These are phyloP conservation scores for Pogonomyrmex barbatus DNA, from an alignment of 1,140 invertebrate species.

Conservation along the genomic window DNA sequence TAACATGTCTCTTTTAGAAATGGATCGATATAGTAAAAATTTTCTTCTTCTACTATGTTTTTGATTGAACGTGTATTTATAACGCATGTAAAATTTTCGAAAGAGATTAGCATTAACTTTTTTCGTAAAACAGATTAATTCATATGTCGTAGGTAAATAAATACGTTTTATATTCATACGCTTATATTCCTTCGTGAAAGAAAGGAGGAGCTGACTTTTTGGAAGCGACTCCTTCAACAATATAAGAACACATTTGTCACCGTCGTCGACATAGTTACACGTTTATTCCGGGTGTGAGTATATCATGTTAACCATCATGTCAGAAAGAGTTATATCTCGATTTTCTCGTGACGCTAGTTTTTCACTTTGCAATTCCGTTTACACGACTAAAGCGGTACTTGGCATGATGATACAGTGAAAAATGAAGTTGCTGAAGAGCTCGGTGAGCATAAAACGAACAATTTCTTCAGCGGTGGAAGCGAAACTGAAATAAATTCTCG, in stretches of 20 bases:
- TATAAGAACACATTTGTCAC: neutral
- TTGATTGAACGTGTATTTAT: neutral
- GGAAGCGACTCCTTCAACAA: neutral
- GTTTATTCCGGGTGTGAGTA: conserved; percentile 7
- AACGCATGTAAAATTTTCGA: neutral
- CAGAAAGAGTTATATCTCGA: conserved; percentile 1
- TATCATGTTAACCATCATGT: conserved; percentile 29
- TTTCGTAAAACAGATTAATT: neutral
- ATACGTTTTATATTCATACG: neutral
- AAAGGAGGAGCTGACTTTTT: conserved; percentile 4
- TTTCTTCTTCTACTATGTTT: neutral
- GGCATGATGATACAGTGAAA: conserved; percentile 10
- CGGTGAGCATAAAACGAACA: conserved; percentile 10
- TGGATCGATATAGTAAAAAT: neutral
- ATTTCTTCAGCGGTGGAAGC: neutral
- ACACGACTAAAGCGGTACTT: conserved; percentile 20
- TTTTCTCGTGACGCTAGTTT: conserved; percentile 23
- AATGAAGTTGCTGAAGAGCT: neutral
- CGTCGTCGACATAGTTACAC: neutral
- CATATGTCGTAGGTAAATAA: neutral
- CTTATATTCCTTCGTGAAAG: neutral
- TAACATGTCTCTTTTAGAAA: no score
- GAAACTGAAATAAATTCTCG: neutral
- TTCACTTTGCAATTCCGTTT: conserved; percentile 26
- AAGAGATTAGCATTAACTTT: neutral